Percentiles rank a stretch among this genome's conserved stretches.
phyloP scores from a whole-genome alignment of 2,888 invertebrate genomes.

The Apotomis turbidana region DNA sequence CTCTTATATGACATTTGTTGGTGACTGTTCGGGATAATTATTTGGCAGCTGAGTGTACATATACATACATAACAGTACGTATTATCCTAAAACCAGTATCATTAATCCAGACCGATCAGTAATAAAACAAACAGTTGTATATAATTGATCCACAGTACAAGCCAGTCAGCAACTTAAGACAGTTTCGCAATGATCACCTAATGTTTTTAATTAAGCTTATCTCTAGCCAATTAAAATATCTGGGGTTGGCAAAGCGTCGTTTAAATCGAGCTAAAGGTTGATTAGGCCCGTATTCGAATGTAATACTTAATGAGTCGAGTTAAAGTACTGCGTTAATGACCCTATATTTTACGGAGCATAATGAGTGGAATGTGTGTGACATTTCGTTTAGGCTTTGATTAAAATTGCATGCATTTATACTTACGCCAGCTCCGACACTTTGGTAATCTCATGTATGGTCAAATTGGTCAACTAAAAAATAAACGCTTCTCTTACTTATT shows the following conservation, averaged over 20 bases:
- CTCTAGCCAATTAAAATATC: constrained; percentile 30
- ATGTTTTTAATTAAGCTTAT: constrained; percentile 31
- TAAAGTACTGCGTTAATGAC: constrained; percentile 1
- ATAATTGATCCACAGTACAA: constrained; percentile 11
- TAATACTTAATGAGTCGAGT: neutral
- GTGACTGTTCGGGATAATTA: too few species aligned
- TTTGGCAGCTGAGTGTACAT: neutral
- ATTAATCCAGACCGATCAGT: constrained; percentile 25
- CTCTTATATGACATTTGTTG: too few species aligned
- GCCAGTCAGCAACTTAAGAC: constrained; percentile 10
- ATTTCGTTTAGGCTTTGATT: neutral
- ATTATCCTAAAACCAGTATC: constrained; percentile 24
- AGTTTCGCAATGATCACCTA: constrained; percentile 35
- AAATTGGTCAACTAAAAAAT: too few species aligned
- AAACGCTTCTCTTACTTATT: too few species aligned
- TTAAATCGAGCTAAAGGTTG: neutral
- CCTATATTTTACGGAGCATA: neutral
- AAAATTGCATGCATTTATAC: neutral
- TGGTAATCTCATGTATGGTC: neutral
- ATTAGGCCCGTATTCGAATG: neutral
- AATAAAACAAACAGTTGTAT: constrained; percentile 32
- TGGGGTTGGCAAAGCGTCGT: constrained; percentile 18
- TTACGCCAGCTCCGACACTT: neutral
- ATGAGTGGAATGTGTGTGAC: neutral
- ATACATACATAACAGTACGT: neutral